Base-by-base conservation (phyloP, 2,113 vertebrate species). In the Malurus alboscapulatus region DNA sequence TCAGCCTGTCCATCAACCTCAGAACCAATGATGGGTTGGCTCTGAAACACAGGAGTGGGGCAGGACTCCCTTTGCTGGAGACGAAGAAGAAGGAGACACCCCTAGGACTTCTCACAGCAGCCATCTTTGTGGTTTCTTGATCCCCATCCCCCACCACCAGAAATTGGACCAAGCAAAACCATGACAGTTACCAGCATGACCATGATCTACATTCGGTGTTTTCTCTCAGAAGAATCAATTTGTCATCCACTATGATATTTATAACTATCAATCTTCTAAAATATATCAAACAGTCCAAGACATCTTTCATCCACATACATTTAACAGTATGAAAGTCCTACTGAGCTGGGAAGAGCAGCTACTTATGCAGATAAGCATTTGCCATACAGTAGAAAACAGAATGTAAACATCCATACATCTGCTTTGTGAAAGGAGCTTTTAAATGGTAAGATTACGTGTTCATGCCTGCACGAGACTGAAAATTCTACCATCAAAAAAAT, bases 141-240 rank as follows among this genome's bases (percentile, higher is more conserved):
- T n/a, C n/a, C n/a, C n/a, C n/a, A n/a, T n/a, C n/a, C n/a, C n/a
- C n/a, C n/a, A n/a, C n/a, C n/a, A n/a, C n/a, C n/a, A n/a, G n/a
- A n/a, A n/a, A n/a, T n/a, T n/a, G n/a, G n/a, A n/a, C n/a, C n/a
- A n/a, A n/a, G n/a, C n/a, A n/a, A n/a, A n/a, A n/a, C n/a, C n/a
- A n/a, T n/a, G n/a, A n/a, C n/a, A n/a, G n/a, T n/a, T n/a, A 55
- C 5, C 0, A 6, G 65, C 50, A 63, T 8, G 1, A 90, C 14
- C 22, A 32, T 21, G 10, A 59, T 40, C 38, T 53, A 79, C 13
- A 47, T 86, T 12, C 66, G 2, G 32, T 62, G 14, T 15, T 42
- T 59, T 40, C 34, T 30, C 57, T 78, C 25, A 40, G 32, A 92
- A 82, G 15, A 89, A 89, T n/a, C 12, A 40, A 45, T 77, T 80